These are phyloP conservation scores for Onychomys leucogaster DNA, from an alignment of 2,797 vertebrate species.

Conservation along the genomic window DNA sequence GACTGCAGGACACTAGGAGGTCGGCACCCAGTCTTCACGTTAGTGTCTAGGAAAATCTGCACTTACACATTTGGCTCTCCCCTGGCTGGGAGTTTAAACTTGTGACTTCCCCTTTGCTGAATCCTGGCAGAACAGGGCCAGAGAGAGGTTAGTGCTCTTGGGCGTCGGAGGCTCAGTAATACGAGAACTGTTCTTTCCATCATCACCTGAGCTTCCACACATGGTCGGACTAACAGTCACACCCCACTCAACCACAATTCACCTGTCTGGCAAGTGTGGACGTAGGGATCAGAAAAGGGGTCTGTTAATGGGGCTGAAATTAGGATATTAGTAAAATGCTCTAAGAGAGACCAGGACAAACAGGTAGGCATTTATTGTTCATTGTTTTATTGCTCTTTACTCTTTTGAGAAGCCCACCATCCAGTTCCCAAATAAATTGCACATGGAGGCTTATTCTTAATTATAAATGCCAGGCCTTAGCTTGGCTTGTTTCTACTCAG, in stretches of 20 bases:
- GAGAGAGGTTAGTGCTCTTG: conserved; percentile 31
- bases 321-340: neutral
- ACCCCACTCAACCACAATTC: neutral
- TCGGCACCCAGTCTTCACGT: neutral
- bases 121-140: neutral
- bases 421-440: no score
- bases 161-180: neutral
- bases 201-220: neutral
- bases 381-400: no score
- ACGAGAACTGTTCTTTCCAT: neutral
- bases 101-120: conserved; percentile 32
- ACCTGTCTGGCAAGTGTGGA: neutral
- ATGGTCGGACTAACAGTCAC: neutral
- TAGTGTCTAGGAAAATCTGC: neutral
- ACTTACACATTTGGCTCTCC: neutral
- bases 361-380: neutral
- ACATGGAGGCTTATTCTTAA: no score
- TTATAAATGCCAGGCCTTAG: no score
- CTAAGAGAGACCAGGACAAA: neutral
- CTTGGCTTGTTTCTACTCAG: no score
- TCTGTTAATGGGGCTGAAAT: neutral
- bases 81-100: neutral
- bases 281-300: neutral
- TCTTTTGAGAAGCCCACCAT: no score
- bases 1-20: neutral